These are phyloP conservation scores for Lasioglossum morio DNA, from an alignment of 2,888 invertebrate genomes.

Conservation along the genomic window DNA sequence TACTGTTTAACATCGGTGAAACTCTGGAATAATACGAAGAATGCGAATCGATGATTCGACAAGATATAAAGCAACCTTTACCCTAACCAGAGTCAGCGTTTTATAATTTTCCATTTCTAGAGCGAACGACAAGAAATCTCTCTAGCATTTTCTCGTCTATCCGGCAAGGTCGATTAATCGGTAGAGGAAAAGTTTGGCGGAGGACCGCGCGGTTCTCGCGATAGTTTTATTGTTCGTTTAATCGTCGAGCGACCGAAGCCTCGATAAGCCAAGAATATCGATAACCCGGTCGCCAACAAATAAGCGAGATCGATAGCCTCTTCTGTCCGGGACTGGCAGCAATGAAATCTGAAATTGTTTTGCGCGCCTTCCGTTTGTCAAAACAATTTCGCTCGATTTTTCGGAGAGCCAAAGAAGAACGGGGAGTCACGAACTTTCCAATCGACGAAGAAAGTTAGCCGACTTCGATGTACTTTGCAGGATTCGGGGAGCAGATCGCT, in stretches of 20 bases:
- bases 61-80: no score
- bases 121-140: no score
- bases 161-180: neutral
- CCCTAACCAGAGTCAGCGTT: no score
- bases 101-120: no score
- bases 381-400: neutral
- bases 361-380: neutral
- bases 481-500: neutral
- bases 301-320: neutral
- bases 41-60: no score
- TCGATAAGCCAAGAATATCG: neutral
- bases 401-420: neutral
- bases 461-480: neutral
- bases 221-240: neutral
- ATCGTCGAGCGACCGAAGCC: neutral
- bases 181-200: neutral
- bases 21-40: no score
- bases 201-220: neutral
- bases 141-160: neutral
- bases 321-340: neutral
- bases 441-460: neutral
- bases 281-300: constrained; percentile 23
- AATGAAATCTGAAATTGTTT: neutral
- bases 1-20: no score
- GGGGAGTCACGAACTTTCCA: neutral